phyloP scores from a whole-genome alignment of 1,140 invertebrate species.

The Lasioglossum baleicum region DNA sequence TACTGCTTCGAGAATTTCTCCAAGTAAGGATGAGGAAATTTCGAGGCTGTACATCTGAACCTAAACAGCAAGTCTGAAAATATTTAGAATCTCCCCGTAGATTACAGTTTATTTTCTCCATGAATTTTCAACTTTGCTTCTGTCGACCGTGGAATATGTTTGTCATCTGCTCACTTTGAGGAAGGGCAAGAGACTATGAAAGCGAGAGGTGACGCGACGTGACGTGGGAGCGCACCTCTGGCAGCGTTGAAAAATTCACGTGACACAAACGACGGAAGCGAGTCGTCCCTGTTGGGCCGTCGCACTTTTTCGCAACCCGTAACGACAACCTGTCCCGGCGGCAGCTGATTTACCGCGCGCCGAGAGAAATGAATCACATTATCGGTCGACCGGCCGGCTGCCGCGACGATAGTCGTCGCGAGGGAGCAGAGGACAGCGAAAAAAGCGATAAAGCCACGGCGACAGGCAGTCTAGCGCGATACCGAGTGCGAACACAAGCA shows the following conservation, averaged over 20 bases:
- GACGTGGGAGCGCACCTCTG: neutral
- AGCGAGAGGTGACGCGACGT: neutral
- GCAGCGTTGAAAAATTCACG: conserved; percentile 27
- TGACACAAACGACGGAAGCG: neutral
- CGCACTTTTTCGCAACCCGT: conserved; percentile 32
- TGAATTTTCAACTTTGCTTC: neutral
- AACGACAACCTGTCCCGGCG: conserved; percentile 14
- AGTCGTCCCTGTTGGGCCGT: neutral
- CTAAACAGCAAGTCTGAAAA: too few species aligned
- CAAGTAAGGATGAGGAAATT: too few species aligned
- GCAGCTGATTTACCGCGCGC: conserved; percentile 30
- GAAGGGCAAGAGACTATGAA: neutral
- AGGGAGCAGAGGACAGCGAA: conserved; percentile 39
- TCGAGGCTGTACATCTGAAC: too few species aligned
- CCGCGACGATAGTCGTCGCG: conserved; percentile 27
- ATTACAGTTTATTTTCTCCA: too few species aligned
- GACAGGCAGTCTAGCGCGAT: conserved; percentile 68
- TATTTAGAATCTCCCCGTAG: too few species aligned
- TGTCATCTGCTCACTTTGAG: too few species aligned
- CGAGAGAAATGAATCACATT: conserved; percentile 62
- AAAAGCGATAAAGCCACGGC: conserved; percentile 60
- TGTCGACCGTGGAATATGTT: too few species aligned
- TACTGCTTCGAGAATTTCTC: too few species aligned
- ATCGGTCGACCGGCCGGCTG: conserved; percentile 47
- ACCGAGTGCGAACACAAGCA: conserved; percentile 17